Percentiles rank a stretch among this genome's conserved stretches.
Conservation (phyloP, 2,797 vertebrate genomes). For the Okamejei kenojei region DNA sequence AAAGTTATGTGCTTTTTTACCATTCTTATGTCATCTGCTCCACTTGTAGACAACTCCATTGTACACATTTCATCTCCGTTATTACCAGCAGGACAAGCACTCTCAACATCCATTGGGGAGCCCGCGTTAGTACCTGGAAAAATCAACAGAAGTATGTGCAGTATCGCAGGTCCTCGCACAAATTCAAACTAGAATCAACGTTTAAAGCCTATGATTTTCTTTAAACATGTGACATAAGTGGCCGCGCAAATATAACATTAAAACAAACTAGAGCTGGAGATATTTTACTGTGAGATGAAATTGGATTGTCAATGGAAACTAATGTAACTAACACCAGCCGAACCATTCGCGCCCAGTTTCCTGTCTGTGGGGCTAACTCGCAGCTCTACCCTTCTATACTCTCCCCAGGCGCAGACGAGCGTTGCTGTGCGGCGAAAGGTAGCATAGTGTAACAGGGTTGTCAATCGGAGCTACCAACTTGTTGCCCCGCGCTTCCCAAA, state of each 20-base stretch:
- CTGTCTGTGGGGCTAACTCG: neutral
- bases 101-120: constrained; percentile 22
- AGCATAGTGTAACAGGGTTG: neutral
- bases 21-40: neutral
- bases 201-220: too few species aligned
- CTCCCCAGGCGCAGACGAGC: neutral
- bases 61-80: neutral
- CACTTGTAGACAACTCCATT: constrained; percentile 6
- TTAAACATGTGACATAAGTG: neutral
- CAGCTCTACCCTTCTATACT: neutral
- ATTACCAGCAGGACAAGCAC: neutral
- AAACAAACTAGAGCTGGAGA: neutral
- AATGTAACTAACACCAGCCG: neutral
- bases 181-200: neutral
- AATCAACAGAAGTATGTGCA: neutral
- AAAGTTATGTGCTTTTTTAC: neutral
- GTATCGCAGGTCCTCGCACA: neutral
- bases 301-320: neutral
- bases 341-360: neutral
- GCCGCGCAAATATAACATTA: neutral
- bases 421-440: neutral
- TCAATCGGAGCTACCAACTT: neutral
- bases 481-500: neutral
- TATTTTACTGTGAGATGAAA: neutral
- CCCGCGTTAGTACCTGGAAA: neutral